Conservation (phyloP, 2,113 vertebrate genomes). For the Varanus salvator region DNA sequence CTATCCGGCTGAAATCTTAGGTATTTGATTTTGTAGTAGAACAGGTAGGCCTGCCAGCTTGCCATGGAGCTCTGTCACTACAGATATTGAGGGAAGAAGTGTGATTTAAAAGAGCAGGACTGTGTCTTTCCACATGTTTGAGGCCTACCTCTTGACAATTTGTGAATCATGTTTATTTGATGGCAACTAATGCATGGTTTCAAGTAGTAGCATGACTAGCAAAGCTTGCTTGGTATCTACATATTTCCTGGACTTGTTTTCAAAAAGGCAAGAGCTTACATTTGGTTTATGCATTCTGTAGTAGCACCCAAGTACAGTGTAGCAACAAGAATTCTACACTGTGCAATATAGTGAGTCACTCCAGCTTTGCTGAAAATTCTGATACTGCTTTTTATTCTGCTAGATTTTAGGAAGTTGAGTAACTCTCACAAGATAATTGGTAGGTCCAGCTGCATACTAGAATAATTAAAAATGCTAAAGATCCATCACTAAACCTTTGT, state of each 20-base stretch:
- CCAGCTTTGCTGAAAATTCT: not conserved
- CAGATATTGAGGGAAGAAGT: not conserved
- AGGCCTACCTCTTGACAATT: constrained; percentile 22
- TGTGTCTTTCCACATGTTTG: not conserved
- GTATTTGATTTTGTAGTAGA: not conserved
- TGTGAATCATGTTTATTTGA: not conserved
- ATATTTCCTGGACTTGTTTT: constrained; percentile 21
- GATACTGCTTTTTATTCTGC: constrained; percentile 43
- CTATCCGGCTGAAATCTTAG: not conserved
- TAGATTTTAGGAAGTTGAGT: constrained; percentile 31
- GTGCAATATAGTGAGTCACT: constrained; percentile 53
- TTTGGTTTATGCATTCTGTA: not conserved
- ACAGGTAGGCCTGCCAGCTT: not conserved
- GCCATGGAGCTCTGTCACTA: not conserved
- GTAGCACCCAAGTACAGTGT: constrained; percentile 48
- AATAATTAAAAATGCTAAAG: constrained; percentile 10
- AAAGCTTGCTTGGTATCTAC: constrained; percentile 25
- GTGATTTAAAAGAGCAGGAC: not conserved
- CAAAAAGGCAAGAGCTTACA: not conserved
- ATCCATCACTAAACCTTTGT: not conserved
- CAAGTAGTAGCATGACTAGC: constrained; percentile 14
- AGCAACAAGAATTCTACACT: constrained; percentile 66
- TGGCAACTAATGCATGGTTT: constrained; percentile 17
- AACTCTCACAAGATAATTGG: constrained; percentile 42
- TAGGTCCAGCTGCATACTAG: constrained; percentile 46